Evolutionary conservation across 2,888 invertebrate genomes (phyloP).

Genomic region (Rosalia funebris): DNA sequence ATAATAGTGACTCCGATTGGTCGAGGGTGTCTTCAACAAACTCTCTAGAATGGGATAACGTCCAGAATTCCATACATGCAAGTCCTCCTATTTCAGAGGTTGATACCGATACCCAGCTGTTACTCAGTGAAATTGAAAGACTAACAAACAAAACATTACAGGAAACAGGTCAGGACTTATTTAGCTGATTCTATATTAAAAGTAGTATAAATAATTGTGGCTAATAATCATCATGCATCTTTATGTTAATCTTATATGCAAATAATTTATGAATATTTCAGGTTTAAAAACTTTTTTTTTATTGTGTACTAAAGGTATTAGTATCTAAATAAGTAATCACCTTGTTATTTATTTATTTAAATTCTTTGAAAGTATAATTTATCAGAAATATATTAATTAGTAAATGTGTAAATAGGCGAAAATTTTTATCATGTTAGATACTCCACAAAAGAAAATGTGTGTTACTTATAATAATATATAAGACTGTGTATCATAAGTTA

Average conservation of each 20-base stretch:
- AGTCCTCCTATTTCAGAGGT: slow-evolving; percentile 65
- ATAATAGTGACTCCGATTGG: slow-evolving; percentile 66
- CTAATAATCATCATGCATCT: not conserved
- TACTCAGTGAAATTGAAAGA: slow-evolving; percentile 74
- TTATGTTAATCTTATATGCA: not conserved
- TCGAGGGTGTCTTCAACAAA: slow-evolving; percentile 73
- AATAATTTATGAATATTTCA: slow-evolving; percentile 1
- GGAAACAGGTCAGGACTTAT: slow-evolving; percentile 69
- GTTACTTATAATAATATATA: not conserved
- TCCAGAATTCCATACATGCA: slow-evolving; percentile 63
- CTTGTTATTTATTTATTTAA: no score
- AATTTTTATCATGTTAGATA: no score
- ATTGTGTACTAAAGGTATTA: no score
- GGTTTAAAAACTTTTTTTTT: not conserved
- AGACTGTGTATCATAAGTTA: slow-evolving; percentile 5
- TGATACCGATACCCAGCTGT: slow-evolving; percentile 73
- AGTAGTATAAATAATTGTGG: not conserved
- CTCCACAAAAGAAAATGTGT: not conserved
- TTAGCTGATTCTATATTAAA: slow-evolving; percentile 54
- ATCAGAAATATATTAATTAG: not conserved
- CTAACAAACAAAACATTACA: slow-evolving; percentile 73
- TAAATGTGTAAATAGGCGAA: slow-evolving; percentile 10
- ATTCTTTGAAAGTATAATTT: no score
- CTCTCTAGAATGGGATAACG: slow-evolving; percentile 76
- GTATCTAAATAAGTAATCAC: no score